phyloP scores from a whole-genome alignment of 2,888 invertebrate species.

The Chydorus sphaericus region DNA sequence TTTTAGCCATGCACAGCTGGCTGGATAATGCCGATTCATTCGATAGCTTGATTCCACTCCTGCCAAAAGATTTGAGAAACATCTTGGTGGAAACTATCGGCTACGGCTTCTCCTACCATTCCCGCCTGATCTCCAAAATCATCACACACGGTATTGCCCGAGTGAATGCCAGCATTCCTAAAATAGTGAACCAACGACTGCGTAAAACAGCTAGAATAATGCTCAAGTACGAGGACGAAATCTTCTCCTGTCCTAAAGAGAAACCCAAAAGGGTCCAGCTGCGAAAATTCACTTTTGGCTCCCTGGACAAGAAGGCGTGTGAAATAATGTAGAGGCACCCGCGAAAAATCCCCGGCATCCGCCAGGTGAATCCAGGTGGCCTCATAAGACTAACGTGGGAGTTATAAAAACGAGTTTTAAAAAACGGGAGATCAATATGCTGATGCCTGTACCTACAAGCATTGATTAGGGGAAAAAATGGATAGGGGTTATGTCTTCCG shows the following conservation, averaged over 20 bases:
- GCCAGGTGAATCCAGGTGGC: too few species aligned
- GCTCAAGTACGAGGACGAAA: slow-evolving; percentile 8
- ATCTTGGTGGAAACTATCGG: slow-evolving; percentile 24
- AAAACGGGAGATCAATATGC: too few species aligned
- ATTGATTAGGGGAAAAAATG: slow-evolving; percentile 40
- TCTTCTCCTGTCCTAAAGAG: not conserved
- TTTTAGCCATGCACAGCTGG: slow-evolving; percentile 61
- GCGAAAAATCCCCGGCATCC: too few species aligned
- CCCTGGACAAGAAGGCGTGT: slow-evolving; percentile 48
- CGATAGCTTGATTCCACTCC: slow-evolving; percentile 47
- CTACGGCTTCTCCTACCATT: slow-evolving; percentile 49
- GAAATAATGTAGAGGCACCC: slow-evolving; percentile 53
- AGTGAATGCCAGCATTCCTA: slow-evolving; percentile 34
- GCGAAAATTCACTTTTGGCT: slow-evolving; percentile 61
- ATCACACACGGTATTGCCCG: slow-evolving; percentile 35
- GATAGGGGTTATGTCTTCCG: slow-evolving; percentile 46
- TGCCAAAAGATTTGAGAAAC: slow-evolving; percentile 30
- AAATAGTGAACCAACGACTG: slow-evolving; percentile 38
- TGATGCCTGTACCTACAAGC: too few species aligned
- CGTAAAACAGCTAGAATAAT: not conserved
- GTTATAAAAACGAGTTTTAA: too few species aligned
- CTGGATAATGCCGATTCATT: slow-evolving; percentile 67
- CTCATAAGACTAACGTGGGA: too few species aligned
- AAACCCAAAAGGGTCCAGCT: slow-evolving; percentile 42
- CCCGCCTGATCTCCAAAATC: slow-evolving; percentile 42